These are phyloP conservation scores for Catocala fraxini DNA, from an alignment of 2,888 invertebrate genomes.

Conservation along the genomic window DNA sequence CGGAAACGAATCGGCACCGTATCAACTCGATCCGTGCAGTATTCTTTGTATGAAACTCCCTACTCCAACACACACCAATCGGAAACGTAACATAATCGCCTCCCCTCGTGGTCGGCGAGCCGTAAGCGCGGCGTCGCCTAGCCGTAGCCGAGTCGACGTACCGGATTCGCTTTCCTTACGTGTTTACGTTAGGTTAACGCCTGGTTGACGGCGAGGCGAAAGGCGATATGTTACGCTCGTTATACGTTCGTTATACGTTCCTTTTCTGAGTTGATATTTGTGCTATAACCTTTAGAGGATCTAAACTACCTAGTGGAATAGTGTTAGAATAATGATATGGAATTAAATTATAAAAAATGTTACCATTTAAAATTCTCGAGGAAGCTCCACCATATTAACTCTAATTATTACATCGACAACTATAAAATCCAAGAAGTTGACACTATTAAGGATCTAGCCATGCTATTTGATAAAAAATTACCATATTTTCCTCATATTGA, in stretches of 20 bases:
- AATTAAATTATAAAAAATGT: slow-evolving; percentile 6
- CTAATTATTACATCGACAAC: not conserved
- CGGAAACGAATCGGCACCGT: too few relatives aligned
- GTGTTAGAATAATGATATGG: slow-evolving; percentile 1
- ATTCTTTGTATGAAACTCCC: too few relatives aligned
- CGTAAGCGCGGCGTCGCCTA: too few relatives aligned
- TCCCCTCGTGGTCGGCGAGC: too few relatives aligned
- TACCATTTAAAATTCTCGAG: not conserved
- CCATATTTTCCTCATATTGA: slow-evolving; percentile 15
- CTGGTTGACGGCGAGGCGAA: too few relatives aligned
- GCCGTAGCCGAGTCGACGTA: too few relatives aligned
- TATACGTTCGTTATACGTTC: too few relatives aligned
- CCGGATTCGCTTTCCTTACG: too few relatives aligned
- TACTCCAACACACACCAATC: not conserved
- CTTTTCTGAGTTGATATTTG: too few relatives aligned
- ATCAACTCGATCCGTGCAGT: too few relatives aligned
- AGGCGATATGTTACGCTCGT: too few relatives aligned
- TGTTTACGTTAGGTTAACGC: too few relatives aligned
- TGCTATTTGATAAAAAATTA: slow-evolving; percentile 22
- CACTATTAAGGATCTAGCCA: slow-evolving; percentile 12
- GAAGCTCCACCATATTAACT: not conserved
- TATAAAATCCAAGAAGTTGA: not conserved
- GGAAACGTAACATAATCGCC: not conserved
- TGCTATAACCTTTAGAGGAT: not conserved
- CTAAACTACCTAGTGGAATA: not conserved